Percentiles rank a stretch among this genome's conserved stretches.
phyloP scores from a whole-genome alignment of 1,140 invertebrate species.

The Aphelenchoides besseyi region DNA sequence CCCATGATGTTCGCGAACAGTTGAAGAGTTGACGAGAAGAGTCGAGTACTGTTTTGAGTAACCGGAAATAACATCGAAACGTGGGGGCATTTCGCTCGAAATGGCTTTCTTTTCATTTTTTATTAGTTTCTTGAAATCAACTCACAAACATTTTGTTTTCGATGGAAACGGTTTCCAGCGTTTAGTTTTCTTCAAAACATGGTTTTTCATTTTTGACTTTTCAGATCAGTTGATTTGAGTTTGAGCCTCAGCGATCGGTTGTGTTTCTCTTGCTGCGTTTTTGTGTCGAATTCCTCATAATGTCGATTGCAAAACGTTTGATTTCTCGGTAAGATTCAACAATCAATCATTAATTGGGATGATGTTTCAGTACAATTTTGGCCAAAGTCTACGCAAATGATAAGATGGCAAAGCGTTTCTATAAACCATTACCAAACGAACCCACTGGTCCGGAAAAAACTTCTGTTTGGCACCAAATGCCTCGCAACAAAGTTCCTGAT shows the following conservation, averaged over 20 bases:
- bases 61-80: too few relatives aligned
- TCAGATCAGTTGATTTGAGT: background rate
- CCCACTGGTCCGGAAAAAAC: background rate
- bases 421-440: background rate
- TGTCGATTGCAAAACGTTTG: slow-evolving; percentile 8
- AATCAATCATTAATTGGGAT: too few relatives aligned
- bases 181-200: too few relatives aligned
- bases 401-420: background rate
- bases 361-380: slow-evolving; percentile 8
- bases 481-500: background rate
- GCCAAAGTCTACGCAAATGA: slow-evolving; percentile 20
- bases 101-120: too few relatives aligned
- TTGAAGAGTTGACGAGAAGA: too few relatives aligned
- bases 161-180: too few relatives aligned
- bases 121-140: too few relatives aligned
- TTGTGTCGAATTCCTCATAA: background rate
- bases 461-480: background rate
- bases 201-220: too few relatives aligned
- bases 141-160: too few relatives aligned
- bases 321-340: background rate
- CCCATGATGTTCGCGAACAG: too few relatives aligned
- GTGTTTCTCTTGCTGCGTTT: background rate
- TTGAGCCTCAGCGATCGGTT: background rate
- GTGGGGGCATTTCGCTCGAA: too few relatives aligned
- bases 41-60: too few relatives aligned